phyloP scores from a whole-genome alignment of 2,797 vertebrate genomes.

The Psittacula derbiana region DNA sequence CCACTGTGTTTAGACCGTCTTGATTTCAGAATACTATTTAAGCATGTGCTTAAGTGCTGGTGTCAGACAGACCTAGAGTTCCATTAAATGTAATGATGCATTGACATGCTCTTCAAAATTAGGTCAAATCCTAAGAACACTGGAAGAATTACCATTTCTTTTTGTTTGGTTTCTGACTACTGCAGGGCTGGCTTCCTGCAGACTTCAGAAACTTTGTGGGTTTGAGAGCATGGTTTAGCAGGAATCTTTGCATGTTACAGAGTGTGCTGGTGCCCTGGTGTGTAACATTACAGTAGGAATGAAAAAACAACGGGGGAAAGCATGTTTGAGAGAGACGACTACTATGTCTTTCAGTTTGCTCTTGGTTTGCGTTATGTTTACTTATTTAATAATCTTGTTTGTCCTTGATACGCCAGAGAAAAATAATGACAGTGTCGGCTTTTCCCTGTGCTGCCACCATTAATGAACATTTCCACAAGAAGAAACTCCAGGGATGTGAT shows the following conservation, averaged over 20 bases:
- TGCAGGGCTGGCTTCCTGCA: neutral
- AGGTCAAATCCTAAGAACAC: neutral
- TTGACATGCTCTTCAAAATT: neutral
- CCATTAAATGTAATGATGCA: neutral
- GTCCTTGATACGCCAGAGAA: neutral
- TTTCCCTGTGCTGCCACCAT: neutral
- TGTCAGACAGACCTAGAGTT: neutral
- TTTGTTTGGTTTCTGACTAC: neutral
- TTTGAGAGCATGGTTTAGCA: neutral
- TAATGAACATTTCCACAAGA: neutral
- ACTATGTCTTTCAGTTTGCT: neutral
- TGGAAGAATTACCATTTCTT: neutral
- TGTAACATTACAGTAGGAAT: neutral
- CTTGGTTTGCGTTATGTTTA: neutral
- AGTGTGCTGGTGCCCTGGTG: neutral
- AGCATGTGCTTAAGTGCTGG: neutral
- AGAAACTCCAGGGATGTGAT: neutral
- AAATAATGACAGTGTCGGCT: neutral
- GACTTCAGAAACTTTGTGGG: neutral
- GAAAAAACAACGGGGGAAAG: fast-evolving
- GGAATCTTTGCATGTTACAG: fast-evolving
- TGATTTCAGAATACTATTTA: neutral
- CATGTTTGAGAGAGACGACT: neutral
- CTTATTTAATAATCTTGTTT: neutral
- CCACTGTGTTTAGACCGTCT: neutral